phyloP scores from a whole-genome alignment of 2,113 vertebrate genomes.

The Crypturellus undulatus region DNA sequence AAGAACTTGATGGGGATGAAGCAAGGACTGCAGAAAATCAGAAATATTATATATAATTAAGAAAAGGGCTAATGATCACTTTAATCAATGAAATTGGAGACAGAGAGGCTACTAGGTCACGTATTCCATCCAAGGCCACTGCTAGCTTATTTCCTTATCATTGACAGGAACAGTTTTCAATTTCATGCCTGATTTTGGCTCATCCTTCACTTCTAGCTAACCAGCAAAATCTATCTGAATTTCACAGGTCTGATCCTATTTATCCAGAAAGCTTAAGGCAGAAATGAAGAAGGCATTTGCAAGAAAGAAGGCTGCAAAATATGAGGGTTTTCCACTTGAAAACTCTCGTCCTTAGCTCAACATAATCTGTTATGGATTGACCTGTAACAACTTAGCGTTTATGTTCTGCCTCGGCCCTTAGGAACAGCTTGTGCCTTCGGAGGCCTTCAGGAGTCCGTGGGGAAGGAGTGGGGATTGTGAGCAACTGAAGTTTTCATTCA shows the following conservation, averaged over 20 bases:
- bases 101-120: constrained; percentile 15
- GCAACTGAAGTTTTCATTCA: neutral
- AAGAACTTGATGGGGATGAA: neutral
- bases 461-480: neutral
- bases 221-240: neutral
- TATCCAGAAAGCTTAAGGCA: neutral
- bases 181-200: constrained; percentile 56
- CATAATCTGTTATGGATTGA: neutral
- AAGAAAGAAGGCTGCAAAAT: neutral
- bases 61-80: neutral
- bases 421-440: neutral
- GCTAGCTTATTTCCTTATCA: constrained; percentile 40
- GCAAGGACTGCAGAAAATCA: neutral
- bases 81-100: constrained; percentile 19
- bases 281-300: neutral
- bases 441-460: neutral
- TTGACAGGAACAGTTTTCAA: constrained; percentile 21
- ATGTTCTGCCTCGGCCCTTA: neutral
- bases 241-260: neutral
- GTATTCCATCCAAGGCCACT: neutral
- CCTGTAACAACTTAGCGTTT: neutral
- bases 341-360: neutral
- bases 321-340: neutral
- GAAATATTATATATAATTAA: constrained; percentile 16
- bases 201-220: neutral